Conservation (phyloP, 2,888 invertebrate genomes). For the Ariolimax columbianus region DNA sequence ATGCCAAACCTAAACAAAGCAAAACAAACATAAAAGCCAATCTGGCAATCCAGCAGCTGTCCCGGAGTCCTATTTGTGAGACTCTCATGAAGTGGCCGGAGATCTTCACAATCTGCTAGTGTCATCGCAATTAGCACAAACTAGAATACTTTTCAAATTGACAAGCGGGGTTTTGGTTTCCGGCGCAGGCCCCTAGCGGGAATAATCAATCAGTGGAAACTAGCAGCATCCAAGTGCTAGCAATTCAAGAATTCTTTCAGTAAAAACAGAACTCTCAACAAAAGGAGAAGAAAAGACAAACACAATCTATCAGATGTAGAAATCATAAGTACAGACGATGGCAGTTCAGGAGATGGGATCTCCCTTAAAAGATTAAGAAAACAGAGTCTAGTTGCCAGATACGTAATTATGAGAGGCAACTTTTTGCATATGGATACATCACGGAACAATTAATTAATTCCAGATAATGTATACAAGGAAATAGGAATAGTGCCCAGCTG, state of each 20-base stretch:
- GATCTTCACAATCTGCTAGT: constrained; percentile 35
- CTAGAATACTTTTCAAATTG: constrained; percentile 22
- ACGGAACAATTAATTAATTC: too few species aligned
- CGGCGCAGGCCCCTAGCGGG: background rate
- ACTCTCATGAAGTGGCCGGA: constrained; percentile 27
- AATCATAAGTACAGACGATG: too few species aligned
- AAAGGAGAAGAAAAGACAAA: too few species aligned
- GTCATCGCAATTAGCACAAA: constrained; percentile 34
- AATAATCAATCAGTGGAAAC: constrained; percentile 17
- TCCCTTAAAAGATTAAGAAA: too few species aligned
- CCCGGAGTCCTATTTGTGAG: constrained; percentile 16
- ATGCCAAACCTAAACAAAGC: constrained; percentile 8
- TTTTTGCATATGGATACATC: too few species aligned
- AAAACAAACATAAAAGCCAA: constrained; percentile 2
- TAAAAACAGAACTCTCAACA: background rate
- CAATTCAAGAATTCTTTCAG: background rate
- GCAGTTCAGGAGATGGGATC: too few species aligned
- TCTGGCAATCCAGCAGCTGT: constrained; percentile 19
- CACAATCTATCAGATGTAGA: too few species aligned
- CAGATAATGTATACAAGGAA: too few species aligned
- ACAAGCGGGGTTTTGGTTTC: background rate
- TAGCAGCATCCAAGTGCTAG: background rate
- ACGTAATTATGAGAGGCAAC: too few species aligned
- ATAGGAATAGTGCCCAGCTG: too few species aligned
- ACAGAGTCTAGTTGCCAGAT: too few species aligned